phyloP scores from a whole-genome alignment of 2,888 invertebrate genomes.

The Adelognathus sp. region DNA sequence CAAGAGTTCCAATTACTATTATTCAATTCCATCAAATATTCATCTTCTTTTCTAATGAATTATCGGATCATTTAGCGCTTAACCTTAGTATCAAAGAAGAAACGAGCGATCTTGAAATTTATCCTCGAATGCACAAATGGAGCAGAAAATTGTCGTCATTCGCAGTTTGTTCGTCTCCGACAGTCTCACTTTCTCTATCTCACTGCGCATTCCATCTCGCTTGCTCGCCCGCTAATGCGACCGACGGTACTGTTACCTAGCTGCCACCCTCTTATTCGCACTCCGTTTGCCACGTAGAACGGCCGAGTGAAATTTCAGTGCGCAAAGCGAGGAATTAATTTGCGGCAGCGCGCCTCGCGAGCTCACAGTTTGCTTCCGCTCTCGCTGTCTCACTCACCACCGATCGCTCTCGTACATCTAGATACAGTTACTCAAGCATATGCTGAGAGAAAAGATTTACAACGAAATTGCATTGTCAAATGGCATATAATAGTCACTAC shows the following conservation, averaged over 20 bases:
- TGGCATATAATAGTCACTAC: too few relatives aligned
- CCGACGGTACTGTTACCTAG: constrained; percentile 5
- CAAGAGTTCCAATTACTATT: too few relatives aligned
- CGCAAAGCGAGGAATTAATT: constrained; percentile 45
- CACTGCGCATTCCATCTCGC: constrained; percentile 7
- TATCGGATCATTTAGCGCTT: background rate
- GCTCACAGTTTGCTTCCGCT: background rate
- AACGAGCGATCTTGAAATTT: background rate
- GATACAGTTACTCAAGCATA: too few relatives aligned
- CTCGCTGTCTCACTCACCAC: background rate
- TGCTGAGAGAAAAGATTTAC: too few relatives aligned
- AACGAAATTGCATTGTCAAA: too few relatives aligned
- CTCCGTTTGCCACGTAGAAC: constrained; percentile 46
- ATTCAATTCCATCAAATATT: too few relatives aligned
- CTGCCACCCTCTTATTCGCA: constrained; percentile 35
- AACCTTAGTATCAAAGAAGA: background rate
- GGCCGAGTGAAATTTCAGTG: constrained; percentile 45
- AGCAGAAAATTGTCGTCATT: constrained; percentile 27
- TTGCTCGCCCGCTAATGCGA: constrained; percentile 1
- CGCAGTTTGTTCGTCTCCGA: background rate
- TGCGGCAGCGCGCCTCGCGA: constrained; percentile 8
- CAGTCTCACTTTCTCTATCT: background rate
- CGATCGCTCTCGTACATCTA: background rate
- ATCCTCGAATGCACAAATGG: constrained; percentile 11
- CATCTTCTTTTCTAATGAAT: background rate